These are phyloP conservation scores for Actinia equina DNA, from an alignment of 64 coral and sea anemone species.

Conservation along the genomic window DNA sequence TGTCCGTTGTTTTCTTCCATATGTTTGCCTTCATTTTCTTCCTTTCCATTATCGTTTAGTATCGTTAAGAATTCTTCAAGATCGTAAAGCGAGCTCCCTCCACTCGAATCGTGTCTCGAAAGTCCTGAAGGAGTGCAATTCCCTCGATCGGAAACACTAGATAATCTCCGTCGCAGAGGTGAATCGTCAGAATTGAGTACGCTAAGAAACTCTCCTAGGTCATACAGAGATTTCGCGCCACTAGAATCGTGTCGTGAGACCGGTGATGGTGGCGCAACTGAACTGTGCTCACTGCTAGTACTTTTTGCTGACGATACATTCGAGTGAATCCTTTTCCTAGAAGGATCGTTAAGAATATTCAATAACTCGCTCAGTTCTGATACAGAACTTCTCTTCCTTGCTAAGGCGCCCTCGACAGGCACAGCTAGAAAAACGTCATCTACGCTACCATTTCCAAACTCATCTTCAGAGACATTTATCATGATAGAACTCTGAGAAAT, in stretches of 20 bases:
- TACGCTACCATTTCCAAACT: slow-evolving; percentile 32
- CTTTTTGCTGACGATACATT: slow-evolving; percentile 21
- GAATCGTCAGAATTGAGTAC: slow-evolving; percentile 70
- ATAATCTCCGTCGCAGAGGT: slow-evolving; percentile 64
- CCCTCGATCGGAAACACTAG: slow-evolving; percentile 29
- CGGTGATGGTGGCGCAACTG: slow-evolving; percentile 6
- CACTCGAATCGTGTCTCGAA: slow-evolving; percentile 7
- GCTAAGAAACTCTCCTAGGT: slow-evolving; percentile 75
- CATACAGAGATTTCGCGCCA: slow-evolving; percentile 51
- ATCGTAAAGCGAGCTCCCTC: slow-evolving; percentile 49
- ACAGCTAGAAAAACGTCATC: slow-evolving; percentile 82
- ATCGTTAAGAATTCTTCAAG: slow-evolving; percentile 76
- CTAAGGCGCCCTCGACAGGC: background rate
- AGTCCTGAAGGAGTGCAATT: slow-evolving; percentile 11
- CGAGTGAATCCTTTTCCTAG: slow-evolving; percentile 49
- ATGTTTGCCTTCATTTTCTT: slow-evolving; percentile 12
- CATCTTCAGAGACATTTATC: slow-evolving; percentile 49
- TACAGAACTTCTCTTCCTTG: slow-evolving; percentile 64
- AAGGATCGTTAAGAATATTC: slow-evolving; percentile 58
- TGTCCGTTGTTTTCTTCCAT: background rate
- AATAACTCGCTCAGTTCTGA: slow-evolving; percentile 68
- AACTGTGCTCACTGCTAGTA: background rate
- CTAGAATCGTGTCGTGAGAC: slow-evolving; percentile 75
- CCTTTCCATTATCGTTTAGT: slow-evolving; percentile 51
- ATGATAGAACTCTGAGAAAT: slow-evolving; percentile 57